Conservation (phyloP, 37 sponge, comb jelly and placozoan species). For the Chondrosia reniformis region DNA sequence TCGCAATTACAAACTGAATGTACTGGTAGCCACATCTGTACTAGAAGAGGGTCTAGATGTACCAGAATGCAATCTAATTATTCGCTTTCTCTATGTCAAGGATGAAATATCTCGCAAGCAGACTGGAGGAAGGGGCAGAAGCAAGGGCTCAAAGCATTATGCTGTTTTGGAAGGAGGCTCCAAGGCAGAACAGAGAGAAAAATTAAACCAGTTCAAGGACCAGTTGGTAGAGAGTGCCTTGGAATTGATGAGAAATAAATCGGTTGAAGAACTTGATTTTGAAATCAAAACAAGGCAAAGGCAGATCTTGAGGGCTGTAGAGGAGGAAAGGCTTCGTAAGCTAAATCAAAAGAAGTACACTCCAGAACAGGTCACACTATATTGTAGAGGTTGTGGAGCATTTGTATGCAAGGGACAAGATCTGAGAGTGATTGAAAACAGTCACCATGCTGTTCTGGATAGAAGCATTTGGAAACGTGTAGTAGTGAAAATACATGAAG, state of each 20-base stretch:
- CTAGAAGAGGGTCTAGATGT: constrained; percentile 95
- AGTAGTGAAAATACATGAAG: not conserved
- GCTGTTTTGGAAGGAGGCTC: constrained; percentile 26
- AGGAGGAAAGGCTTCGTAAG: not conserved
- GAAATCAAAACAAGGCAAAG: not conserved
- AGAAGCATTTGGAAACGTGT: not conserved
- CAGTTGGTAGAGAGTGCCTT: constrained; percentile 9
- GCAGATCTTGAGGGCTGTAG: not conserved
- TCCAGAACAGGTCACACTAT: not conserved
- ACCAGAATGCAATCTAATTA: constrained; percentile 81
- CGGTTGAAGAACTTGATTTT: no score
- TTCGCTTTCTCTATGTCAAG: constrained; percentile 66
- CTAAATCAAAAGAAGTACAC: no score
- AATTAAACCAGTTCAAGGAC: constrained; percentile 19
- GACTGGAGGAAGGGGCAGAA: constrained; percentile 73
- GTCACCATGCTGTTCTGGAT: not conserved
- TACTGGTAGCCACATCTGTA: constrained; percentile 85
- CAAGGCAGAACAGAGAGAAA: constrained; percentile 15
- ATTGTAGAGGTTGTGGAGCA: not conserved
- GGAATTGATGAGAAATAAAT: not conserved
- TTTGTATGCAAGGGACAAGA: not conserved
- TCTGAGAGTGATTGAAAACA: not conserved
- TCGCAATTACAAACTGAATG: constrained; percentile 58
- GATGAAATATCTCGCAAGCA: constrained; percentile 75
- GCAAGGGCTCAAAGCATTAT: constrained; percentile 25